phyloP scores from a whole-genome alignment of 1,140 invertebrate species.

The Bombus haemorrhoidalis region DNA sequence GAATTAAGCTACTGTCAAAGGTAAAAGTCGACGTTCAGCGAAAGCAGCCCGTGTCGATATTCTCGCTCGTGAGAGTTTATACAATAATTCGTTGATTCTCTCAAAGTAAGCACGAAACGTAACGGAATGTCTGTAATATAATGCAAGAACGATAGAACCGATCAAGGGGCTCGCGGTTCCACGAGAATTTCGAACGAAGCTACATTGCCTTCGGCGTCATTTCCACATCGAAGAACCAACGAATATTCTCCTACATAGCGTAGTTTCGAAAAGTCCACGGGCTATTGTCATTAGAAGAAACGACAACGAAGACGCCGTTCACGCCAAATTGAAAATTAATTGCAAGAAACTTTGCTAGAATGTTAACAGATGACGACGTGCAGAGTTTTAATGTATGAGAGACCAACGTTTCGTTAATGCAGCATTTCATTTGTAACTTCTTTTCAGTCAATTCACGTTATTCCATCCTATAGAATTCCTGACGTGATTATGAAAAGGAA shows the following conservation, averaged over 20 bases:
- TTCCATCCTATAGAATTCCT: no score
- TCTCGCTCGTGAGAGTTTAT: background rate
- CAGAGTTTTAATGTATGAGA: background rate
- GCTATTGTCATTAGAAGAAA: background rate
- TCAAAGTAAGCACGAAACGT: background rate
- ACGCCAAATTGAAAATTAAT: constrained; percentile 31
- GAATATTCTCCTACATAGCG: background rate
- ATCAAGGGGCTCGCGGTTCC: background rate
- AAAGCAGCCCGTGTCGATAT: background rate
- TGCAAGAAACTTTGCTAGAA: constrained; percentile 13
- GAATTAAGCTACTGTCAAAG: background rate
- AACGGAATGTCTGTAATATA: background rate
- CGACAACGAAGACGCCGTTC: background rate
- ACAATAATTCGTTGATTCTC: background rate
- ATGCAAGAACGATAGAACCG: background rate
- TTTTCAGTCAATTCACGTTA: background rate
- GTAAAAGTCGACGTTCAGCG: background rate
- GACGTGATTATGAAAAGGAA: no score
- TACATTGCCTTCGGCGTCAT: background rate
- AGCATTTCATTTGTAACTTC: background rate
- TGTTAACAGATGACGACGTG: no score
- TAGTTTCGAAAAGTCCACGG: background rate
- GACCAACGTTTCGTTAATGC: background rate
- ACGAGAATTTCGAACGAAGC: background rate
- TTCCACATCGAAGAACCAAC: background rate